Base-by-base conservation (phyloP, 1,140 invertebrate species). In the Lycorma delicatula region DNA sequence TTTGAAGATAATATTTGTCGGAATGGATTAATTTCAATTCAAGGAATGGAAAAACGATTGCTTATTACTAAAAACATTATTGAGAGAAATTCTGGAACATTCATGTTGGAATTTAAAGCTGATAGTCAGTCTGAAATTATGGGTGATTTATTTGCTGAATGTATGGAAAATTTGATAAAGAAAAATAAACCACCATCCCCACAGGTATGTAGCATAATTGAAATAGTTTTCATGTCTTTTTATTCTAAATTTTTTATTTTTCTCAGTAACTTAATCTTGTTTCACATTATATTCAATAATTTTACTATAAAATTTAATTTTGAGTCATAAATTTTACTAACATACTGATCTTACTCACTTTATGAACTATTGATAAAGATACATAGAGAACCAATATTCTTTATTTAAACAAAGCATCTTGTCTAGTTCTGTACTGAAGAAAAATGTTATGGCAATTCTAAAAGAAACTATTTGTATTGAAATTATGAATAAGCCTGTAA, bases 21-120 rank as follows among this genome's bases (percentile, higher is more conserved):
- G 54, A 77, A 72, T 9, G 91, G 96, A 0, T 71, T 99, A 13
- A 78, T 99, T 2, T 82, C 85, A 0, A 76, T 99, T 3, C 77
- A 81, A 54, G 97, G 97, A 13, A 99, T 98, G 93, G 97, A 99
- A 72, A 99, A 99, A 73, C 84, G 88, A 64, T 79, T 98, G 72
- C 76, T 82, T 25, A 87, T 80, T 71, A 81, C 65, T 82, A 87
- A 75, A 69, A 86, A 88, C 67, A 61, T 65, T 51, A 88, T 99
- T 34, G 79, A 84, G 61, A 75, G 79, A 20, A 99, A 99, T 68
- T 81, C 75, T 47, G 91, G 89, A 0, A 77, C 79, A n/a, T 91
- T 83, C 66, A 86, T 97, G 75, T 78, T 97, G 1, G 87, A 96
- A 68, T 91, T 98, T 67, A 81, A 83, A 57, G 85, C 89, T 26